These are phyloP conservation scores for Vanessa tameamea DNA, from an alignment of 1,140 invertebrate genomes.

Conservation along the genomic window DNA sequence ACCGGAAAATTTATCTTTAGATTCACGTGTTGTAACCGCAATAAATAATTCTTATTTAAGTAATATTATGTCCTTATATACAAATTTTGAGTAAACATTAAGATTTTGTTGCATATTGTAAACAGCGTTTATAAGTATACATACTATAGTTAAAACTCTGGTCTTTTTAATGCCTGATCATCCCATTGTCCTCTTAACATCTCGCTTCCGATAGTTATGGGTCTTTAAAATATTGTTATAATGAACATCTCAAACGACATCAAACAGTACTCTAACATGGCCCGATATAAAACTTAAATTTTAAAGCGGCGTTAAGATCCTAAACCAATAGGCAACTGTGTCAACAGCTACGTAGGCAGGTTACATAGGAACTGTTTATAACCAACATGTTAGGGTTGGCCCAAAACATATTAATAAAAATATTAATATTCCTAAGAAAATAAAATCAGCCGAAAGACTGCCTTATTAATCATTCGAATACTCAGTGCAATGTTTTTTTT, in stretches of 20 bases:
- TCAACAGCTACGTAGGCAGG: slow-evolving; percentile 15
- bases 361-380: neutral
- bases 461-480: neutral
- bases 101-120: too few species aligned
- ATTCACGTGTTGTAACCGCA: too few species aligned
- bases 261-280: slow-evolving; percentile 7
- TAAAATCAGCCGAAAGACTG: neutral
- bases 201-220: neutral
- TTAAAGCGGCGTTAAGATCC: slow-evolving; percentile 16
- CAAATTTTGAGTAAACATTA: too few species aligned
- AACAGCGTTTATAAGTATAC: too few species aligned
- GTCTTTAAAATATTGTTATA: slow-evolving; percentile 8
- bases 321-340: slow-evolving; percentile 18
- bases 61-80: too few species aligned
- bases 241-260: slow-evolving; percentile 16
- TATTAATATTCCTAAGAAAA: neutral
- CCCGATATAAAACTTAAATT: slow-evolving; percentile 24
- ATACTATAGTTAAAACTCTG: too few species aligned
- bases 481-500: too few species aligned
- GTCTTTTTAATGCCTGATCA: neutral
- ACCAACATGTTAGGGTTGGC: neutral
- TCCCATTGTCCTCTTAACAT: neutral
- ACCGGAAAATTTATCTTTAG: too few species aligned
- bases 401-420: neutral
- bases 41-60: too few species aligned